These are phyloP conservation scores for Polylopha cassiicola DNA, from an alignment of 2,888 invertebrate genomes.

Conservation along the genomic window DNA sequence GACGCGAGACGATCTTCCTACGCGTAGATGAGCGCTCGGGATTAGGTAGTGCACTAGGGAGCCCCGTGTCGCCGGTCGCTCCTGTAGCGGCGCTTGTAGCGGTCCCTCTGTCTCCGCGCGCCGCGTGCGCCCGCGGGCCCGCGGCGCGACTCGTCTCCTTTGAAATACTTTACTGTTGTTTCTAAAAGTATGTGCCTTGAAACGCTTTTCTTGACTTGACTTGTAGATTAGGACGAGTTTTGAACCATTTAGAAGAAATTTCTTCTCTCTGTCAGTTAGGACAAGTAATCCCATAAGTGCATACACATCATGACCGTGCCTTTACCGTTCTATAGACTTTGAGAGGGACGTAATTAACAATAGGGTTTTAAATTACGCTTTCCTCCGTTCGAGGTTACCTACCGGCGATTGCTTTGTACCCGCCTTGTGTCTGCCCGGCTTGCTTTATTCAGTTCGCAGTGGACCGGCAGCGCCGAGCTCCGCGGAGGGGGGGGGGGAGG, in stretches of 20 bases:
- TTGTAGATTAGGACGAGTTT: slow-evolving; percentile 73
- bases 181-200: slow-evolving; percentile 78
- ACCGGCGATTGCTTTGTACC: slow-evolving; percentile 57
- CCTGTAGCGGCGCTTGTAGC: slow-evolving; percentile 61
- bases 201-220: slow-evolving; percentile 73
- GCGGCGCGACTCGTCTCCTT: slow-evolving; percentile 50
- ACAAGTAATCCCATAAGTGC: slow-evolving; percentile 71
- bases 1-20: slow-evolving; percentile 31
- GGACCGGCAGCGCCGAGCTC: slow-evolving; percentile 42
- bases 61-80: slow-evolving; percentile 31
- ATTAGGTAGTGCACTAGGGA: slow-evolving; percentile 32
- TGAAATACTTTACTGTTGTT: slow-evolving; percentile 65
- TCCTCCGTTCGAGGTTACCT: slow-evolving; percentile 51
- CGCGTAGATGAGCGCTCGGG: slow-evolving; percentile 32
- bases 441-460: slow-evolving; percentile 44
- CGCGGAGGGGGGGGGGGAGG: slow-evolving; percentile 47
- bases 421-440: slow-evolving; percentile 55
- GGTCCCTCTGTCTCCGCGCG: slow-evolving; percentile 57
- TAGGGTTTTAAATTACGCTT: slow-evolving; percentile 68
- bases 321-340: slow-evolving; percentile 76
- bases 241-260: slow-evolving; percentile 71
- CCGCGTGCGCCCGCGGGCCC: slow-evolving; percentile 44
- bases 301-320: slow-evolving; percentile 77
- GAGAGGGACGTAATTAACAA: slow-evolving; percentile 77
- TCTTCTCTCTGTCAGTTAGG: slow-evolving; percentile 71